Conservation (phyloP, 1,140 invertebrate species). For the Dinothrombium tinctorium region DNA sequence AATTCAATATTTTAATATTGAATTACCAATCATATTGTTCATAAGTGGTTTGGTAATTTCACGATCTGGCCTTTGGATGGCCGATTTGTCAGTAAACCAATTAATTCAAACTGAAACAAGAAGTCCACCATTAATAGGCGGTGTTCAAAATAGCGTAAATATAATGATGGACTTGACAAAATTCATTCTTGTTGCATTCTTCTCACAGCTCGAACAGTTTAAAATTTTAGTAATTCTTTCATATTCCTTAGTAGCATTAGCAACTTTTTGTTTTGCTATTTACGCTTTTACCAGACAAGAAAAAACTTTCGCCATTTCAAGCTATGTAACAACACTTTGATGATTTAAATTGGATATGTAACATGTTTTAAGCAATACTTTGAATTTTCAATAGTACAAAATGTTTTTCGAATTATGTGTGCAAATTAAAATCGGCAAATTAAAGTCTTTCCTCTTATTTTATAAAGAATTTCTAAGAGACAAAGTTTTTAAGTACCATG, state of each 20-base stretch:
- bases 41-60: not conserved
- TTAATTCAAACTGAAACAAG: slow-evolving; percentile 26
- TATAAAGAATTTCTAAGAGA: no score
- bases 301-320: no score
- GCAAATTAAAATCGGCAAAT: no score
- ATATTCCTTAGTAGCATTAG: not conserved
- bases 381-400: no score
- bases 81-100: slow-evolving; percentile 31
- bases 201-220: not conserved
- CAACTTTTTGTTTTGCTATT: not conserved
- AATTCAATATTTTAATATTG: no score
- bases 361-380: no score
- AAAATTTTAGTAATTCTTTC: not conserved
- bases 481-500: no score
- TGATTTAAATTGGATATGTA: no score
- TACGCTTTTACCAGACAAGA: no score
- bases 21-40: not conserved
- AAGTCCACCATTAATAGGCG: slow-evolving; percentile 21
- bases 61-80: slow-evolving; percentile 27
- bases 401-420: no score
- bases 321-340: no score
- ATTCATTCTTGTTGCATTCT: slow-evolving; percentile 23
- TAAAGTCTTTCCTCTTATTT: no score
- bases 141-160: slow-evolving; percentile 31
- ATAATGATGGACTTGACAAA: slow-evolving; percentile 28